A percentile compares a stretch with the other conserved stretches of the same genome.
Evolutionary conservation across 2,888 invertebrate species (phyloP).

Genomic region (Coremacera marginata): DNA sequence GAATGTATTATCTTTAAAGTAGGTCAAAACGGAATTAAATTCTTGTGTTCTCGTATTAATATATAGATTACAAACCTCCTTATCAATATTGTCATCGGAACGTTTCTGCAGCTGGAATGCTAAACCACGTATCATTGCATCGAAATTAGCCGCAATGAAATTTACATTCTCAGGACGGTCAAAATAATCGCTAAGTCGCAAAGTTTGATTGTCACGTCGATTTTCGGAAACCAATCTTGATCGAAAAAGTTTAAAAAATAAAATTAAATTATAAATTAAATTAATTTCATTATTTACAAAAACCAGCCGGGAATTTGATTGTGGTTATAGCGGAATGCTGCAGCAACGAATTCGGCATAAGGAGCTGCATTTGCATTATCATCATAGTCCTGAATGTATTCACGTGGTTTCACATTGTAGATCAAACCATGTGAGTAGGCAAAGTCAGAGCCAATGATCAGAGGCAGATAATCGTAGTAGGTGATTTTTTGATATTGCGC

Average conservation of each 20-base stretch:
- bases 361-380: conserved; percentile 71
- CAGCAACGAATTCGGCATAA: conserved; percentile 73
- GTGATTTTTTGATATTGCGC: conserved; percentile 71
- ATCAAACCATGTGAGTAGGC: conserved; percentile 57
- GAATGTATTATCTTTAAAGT: too few species aligned
- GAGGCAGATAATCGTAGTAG: conserved; percentile 70
- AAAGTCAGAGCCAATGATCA: conserved; percentile 62
- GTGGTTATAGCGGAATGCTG: conserved; percentile 75
- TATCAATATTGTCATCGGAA: conserved; percentile 80
- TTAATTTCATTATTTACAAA: conserved; percentile 62
- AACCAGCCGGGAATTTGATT: conserved; percentile 71
- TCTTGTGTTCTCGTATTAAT: too few species aligned
- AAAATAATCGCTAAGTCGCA: conserved; percentile 59
- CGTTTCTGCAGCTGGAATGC: conserved; percentile 79
- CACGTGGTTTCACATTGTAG: conserved; percentile 50
- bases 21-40: too few species aligned
- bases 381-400: conserved; percentile 71
- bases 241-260: not conserved
- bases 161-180: conserved; percentile 53
- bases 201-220: conserved; percentile 55
- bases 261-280: not conserved
- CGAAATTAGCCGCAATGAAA: conserved; percentile 71
- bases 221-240: conserved; percentile 56
- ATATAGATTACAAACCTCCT: conserved; percentile 60
- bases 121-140: conserved; percentile 79